These are phyloP conservation scores for Pungitius pungitius DNA, from an alignment of 2,113 vertebrate genomes.

Conservation along the genomic window DNA sequence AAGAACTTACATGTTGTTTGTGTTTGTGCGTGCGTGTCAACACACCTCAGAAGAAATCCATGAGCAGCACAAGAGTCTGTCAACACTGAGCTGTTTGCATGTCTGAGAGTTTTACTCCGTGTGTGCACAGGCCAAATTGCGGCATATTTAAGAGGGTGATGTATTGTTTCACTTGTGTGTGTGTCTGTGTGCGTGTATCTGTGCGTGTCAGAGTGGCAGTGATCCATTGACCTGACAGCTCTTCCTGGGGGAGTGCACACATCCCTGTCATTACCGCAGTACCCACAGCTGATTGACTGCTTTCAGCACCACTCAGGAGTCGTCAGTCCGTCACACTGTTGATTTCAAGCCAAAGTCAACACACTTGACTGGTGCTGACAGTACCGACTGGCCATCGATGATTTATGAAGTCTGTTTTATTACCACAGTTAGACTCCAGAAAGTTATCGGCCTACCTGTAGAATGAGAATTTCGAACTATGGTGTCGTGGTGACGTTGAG, in stretches of 20 bases:
- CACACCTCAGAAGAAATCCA: conserved; percentile 49
- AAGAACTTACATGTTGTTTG: conserved; percentile 48
- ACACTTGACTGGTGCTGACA: conserved; percentile 49
- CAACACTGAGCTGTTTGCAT: conserved; percentile 55
- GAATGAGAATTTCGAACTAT: not conserved
- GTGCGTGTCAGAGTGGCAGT: conserved; percentile 67
- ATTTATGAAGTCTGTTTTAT: conserved; percentile 44
- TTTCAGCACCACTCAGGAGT: conserved; percentile 69
- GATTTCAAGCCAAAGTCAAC: conserved; percentile 65
- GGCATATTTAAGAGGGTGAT: conserved; percentile 51
- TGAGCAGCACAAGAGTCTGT: conserved; percentile 51
- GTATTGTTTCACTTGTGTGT: conserved; percentile 46
- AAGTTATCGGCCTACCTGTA: conserved; percentile 46
- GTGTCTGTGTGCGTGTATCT: conserved; percentile 44
- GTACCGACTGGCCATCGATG: conserved; percentile 32
- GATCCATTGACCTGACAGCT: conserved; percentile 82
- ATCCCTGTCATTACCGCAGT: conserved; percentile 71
- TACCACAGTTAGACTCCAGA: conserved; percentile 22
- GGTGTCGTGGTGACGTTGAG: not conserved
- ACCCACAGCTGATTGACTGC: conserved; percentile 76
- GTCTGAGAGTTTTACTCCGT: conserved; percentile 44
- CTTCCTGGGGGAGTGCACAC: conserved; percentile 75
- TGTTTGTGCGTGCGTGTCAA: conserved; percentile 42
- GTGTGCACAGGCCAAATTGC: conserved; percentile 52
- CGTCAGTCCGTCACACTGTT: conserved; percentile 63